These are phyloP conservation scores for Manis pentadactyla DNA, from an alignment of 2,797 vertebrate species.

Conservation along the genomic window DNA sequence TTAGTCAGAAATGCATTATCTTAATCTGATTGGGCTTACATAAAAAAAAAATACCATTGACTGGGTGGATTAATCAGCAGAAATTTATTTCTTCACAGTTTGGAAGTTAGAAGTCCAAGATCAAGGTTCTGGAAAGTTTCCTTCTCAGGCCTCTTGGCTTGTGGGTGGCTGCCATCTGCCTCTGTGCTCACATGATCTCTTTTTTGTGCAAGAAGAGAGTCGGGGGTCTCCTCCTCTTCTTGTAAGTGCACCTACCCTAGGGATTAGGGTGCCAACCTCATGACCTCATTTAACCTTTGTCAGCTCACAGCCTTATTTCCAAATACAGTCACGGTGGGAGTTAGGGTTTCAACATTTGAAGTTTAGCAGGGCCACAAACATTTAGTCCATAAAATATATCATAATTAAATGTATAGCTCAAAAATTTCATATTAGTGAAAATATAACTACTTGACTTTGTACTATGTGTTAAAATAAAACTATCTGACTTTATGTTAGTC, in stretches of 20 bases:
- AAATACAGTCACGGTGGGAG: neutral
- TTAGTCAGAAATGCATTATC: neutral
- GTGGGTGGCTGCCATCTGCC: neutral
- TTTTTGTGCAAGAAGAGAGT: neutral
- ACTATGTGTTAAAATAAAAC: neutral
- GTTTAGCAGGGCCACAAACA: neutral
- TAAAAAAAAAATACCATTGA: neutral
- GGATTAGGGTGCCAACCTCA: neutral
- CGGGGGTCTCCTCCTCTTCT: neutral
- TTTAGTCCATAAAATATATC: neutral
- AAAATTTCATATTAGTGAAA: constrained; percentile 13
- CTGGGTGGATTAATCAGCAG: neutral
- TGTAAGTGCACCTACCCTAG: neutral
- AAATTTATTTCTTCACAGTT: neutral
- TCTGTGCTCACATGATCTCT: neutral
- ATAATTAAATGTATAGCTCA: constrained; percentile 9
- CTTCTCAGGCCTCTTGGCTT: neutral
- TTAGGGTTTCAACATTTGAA: neutral
- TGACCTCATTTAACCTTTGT: neutral
- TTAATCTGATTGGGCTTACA: neutral
- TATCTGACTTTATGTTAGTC: neutral
- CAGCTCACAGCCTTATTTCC: neutral
- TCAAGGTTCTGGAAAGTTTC: neutral
- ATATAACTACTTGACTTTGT: neutral
- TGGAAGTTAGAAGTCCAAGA: neutral